A percentile compares a stretch with the other conserved stretches of the same genome.
Evolutionary conservation across 2,888 invertebrate genomes (phyloP).

Genomic region (Andrena bucephala): DNA sequence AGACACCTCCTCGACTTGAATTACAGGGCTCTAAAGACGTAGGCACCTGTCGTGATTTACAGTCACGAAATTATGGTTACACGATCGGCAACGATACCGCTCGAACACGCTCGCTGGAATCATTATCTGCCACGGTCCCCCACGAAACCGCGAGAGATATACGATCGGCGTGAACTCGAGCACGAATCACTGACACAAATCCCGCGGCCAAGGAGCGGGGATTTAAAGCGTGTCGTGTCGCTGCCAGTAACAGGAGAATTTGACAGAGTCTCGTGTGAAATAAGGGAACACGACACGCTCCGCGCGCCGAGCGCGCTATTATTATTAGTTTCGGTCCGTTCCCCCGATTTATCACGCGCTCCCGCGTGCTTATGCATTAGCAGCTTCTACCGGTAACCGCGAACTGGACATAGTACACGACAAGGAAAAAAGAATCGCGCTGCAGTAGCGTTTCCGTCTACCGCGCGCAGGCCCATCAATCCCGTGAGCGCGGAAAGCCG

Average conservation of each 20-base stretch:
- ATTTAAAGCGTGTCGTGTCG: slow-evolving; percentile 44
- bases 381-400: not conserved
- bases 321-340: slow-evolving; percentile 25
- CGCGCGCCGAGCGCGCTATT: not conserved
- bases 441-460: not conserved
- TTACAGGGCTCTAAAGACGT: slow-evolving; percentile 71
- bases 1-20: slow-evolving; percentile 66
- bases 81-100: slow-evolving; percentile 70
- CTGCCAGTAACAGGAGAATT: slow-evolving; percentile 28
- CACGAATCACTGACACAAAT: slow-evolving; percentile 46
- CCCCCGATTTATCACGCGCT: slow-evolving; percentile 10
- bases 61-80: slow-evolving; percentile 74
- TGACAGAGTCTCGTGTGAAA: slow-evolving; percentile 32
- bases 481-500: slow-evolving; percentile 16
- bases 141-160: slow-evolving; percentile 70
- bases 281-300: slow-evolving; percentile 17
- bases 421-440: slow-evolving; percentile 1
- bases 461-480: slow-evolving; percentile 20
- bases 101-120: slow-evolving; percentile 46
- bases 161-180: slow-evolving; percentile 67
- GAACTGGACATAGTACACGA: not conserved
- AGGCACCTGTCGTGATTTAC: slow-evolving; percentile 76
- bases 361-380: not conserved
- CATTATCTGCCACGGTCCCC: slow-evolving; percentile 67
- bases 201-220: slow-evolving; percentile 16